Conservation (phyloP, 2,888 invertebrate genomes). For the Chymomyza amoena region DNA sequence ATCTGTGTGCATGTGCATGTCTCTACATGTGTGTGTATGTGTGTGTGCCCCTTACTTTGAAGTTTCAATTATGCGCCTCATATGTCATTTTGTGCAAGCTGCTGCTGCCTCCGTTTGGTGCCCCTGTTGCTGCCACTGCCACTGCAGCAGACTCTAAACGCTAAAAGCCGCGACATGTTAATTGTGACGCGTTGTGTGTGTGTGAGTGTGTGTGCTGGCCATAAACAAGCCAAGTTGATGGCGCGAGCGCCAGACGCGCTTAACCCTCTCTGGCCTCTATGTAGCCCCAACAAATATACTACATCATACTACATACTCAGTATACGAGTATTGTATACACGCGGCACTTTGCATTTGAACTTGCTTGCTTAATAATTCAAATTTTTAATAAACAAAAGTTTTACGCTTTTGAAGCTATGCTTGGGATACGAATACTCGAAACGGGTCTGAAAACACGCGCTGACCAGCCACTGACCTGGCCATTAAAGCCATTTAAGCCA, state of each 20-base stretch:
- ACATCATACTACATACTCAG: too few species aligned
- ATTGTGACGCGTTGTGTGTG: constrained; percentile 63
- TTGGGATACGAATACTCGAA: neutral
- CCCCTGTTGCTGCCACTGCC: constrained; percentile 7
- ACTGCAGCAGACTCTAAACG: constrained; percentile 40
- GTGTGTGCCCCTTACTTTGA: constrained; percentile 66
- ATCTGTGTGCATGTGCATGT: too few species aligned
- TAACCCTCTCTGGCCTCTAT: constrained; percentile 14
- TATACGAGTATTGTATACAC: neutral
- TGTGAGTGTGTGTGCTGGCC: constrained; percentile 32
- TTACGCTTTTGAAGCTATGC: neutral
- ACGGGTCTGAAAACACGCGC: neutral
- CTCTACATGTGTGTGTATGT: neutral
- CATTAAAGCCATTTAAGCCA: constrained; percentile 48
- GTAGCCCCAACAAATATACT: constrained; percentile 20
- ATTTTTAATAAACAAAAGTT: constrained; percentile 2
- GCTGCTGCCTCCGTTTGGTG: constrained; percentile 11
- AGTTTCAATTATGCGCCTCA: constrained; percentile 74
- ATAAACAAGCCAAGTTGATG: constrained; percentile 75
- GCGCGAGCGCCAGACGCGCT: constrained; percentile 67
- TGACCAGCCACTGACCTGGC: neutral
- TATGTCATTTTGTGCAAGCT: constrained; percentile 73
- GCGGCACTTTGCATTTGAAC: constrained; percentile 5
- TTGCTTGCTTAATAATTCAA: constrained; percentile 1
- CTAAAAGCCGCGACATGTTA: constrained; percentile 75